Conservation (phyloP, 2,888 invertebrate species). For the Bellardia bayeri region DNA sequence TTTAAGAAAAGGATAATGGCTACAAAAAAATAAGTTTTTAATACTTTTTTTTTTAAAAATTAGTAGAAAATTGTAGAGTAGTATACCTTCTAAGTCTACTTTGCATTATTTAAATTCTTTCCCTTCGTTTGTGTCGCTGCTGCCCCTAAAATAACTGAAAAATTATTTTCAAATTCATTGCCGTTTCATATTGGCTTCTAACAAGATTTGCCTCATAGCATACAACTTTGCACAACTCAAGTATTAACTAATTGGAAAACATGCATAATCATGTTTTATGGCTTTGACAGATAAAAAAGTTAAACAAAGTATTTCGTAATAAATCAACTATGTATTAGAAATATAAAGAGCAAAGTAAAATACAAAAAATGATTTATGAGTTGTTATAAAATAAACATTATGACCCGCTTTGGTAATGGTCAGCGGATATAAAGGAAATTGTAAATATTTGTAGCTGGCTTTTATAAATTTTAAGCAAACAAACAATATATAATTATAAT, state of each 20-base stretch:
- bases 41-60: no score
- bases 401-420: not conserved
- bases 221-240: not conserved
- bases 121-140: no score
- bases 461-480: not conserved
- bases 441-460: not conserved
- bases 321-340: not conserved
- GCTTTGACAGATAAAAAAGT: constrained; percentile 27
- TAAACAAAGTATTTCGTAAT: not conserved
- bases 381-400: not conserved
- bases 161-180: constrained; percentile 22
- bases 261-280: constrained; percentile 51
- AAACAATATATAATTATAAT: no score
- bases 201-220: not conserved
- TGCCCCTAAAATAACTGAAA: not conserved
- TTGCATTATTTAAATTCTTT: not conserved
- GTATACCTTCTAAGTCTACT: not conserved
- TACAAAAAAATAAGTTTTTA: no score
- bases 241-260: constrained; percentile 43
- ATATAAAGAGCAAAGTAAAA: not conserved
- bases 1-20: no score
- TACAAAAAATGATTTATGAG: not conserved
- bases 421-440: not conserved
- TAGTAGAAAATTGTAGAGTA: not conserved
- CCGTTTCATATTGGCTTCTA: not conserved